Evolutionary conservation across 2,888 invertebrate genomes (phyloP).

Genomic region (Troides helena): DNA sequence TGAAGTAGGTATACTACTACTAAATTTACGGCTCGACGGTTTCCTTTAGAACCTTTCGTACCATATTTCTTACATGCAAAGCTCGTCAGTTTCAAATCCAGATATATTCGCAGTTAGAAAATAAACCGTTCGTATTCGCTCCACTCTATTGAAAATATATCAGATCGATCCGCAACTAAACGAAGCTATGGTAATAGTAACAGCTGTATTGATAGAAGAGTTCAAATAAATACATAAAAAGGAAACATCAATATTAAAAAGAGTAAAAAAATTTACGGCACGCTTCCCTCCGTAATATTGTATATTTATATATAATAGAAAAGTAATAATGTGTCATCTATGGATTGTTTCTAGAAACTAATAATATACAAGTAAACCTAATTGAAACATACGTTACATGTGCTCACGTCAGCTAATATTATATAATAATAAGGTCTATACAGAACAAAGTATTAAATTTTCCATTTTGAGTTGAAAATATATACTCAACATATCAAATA

Average conservation of each 20-base stretch:
- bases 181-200: slow-evolving; percentile 4
- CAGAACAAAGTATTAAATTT: no score
- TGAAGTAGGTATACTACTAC: slow-evolving; percentile 48
- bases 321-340: no score
- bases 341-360: no score
- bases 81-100: slow-evolving; percentile 38
- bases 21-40: slow-evolving; percentile 46
- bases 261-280: not conserved
- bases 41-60: slow-evolving; percentile 40
- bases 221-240: not conserved
- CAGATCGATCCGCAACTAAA: slow-evolving; percentile 13
- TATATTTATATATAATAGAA: no score
- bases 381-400: no score
- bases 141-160: slow-evolving; percentile 19
- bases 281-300: no score
- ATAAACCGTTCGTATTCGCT: slow-evolving; percentile 40
- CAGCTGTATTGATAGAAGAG: not conserved
- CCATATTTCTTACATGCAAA: slow-evolving; percentile 41
- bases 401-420: no score
- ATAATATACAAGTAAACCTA: no score
- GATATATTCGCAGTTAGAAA: slow-evolving; percentile 44
- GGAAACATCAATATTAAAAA: not conserved
- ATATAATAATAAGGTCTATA: no score
- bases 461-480: no score
- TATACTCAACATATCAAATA: no score